These are phyloP conservation scores for Catamblyrhynchus diadema DNA, from an alignment of 2,797 vertebrate species.

Conservation along the genomic window DNA sequence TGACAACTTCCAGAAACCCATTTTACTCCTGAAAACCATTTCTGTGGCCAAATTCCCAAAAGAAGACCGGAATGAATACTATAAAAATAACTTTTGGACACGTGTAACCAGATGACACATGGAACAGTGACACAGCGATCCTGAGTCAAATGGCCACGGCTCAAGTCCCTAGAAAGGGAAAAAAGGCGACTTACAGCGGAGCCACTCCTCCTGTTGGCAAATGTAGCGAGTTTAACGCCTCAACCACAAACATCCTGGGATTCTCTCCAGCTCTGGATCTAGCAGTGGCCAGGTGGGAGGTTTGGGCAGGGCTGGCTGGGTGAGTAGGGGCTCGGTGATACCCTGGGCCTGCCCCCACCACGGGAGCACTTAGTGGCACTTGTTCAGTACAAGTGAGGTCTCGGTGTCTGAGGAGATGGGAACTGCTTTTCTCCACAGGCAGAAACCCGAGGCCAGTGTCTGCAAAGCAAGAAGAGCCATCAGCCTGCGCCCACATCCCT, in stretches of 20 bases:
- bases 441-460: background rate
- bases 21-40: slow-evolving; percentile 29
- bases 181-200: background rate
- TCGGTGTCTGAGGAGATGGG: background rate
- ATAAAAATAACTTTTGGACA: slow-evolving; percentile 4
- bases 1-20: slow-evolving; percentile 52
- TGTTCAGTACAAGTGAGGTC: slow-evolving; percentile 14
- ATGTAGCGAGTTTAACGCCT: background rate
- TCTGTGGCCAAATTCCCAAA: slow-evolving; percentile 5
- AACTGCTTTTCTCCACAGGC: background rate
- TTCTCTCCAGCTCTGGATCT: background rate
- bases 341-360: background rate
- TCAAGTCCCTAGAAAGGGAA: background rate
- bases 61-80: background rate
- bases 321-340: background rate
- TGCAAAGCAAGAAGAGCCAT: background rate
- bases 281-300: background rate
- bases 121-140: slow-evolving; percentile 40
- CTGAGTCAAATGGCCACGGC: slow-evolving; percentile 37
- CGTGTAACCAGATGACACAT: background rate
- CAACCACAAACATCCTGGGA: background rate
- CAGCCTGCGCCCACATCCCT: slow-evolving; percentile 22
- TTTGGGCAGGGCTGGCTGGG: background rate
- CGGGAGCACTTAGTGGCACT: slow-evolving; percentile 34
- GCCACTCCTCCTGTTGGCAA: slow-evolving; percentile 14